Conservation (phyloP, 2,888 invertebrate species). For the Gastracanthus pulcherrimus region DNA sequence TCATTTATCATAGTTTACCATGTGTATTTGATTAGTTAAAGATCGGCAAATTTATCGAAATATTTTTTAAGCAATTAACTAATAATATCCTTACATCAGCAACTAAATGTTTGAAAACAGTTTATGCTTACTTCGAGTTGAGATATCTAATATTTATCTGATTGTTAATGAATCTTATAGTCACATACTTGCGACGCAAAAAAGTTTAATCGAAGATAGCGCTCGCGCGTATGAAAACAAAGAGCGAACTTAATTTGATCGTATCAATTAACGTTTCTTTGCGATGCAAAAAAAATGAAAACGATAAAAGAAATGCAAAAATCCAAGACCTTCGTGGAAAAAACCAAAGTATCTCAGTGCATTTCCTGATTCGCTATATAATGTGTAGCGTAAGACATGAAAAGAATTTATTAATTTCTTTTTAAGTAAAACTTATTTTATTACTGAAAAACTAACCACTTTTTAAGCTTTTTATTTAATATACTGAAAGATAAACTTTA, state of each 20-base stretch:
- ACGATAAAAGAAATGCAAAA: not conserved
- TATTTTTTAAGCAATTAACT: not conserved
- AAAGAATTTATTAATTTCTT: too few relatives aligned
- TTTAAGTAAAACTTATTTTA: too few relatives aligned
- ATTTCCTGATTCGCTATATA: slow-evolving; percentile 9
- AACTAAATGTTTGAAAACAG: not conserved
- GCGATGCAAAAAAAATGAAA: not conserved
- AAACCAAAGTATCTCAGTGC: slow-evolving; percentile 7
- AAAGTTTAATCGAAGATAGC: slow-evolving; percentile 6
- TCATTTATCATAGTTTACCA: too few relatives aligned
- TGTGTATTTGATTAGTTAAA: too few relatives aligned
- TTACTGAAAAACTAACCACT: too few relatives aligned
- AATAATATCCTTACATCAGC: not conserved
- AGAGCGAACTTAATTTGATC: slow-evolving; percentile 27
- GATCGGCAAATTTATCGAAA: not conserved
- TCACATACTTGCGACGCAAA: not conserved
- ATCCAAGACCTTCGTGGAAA: slow-evolving; percentile 37
- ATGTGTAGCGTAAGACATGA: not conserved
- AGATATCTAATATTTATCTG: slow-evolving; percentile 8
- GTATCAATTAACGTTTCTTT: slow-evolving; percentile 28
- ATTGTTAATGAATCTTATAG: slow-evolving; percentile 32
- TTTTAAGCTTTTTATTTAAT: too few relatives aligned
- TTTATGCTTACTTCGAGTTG: too few relatives aligned
- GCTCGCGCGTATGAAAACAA: slow-evolving; percentile 12
- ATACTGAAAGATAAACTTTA: too few relatives aligned